Conservation (phyloP, 1,140 invertebrate genomes). For the Drosophila tropicalis region DNA sequence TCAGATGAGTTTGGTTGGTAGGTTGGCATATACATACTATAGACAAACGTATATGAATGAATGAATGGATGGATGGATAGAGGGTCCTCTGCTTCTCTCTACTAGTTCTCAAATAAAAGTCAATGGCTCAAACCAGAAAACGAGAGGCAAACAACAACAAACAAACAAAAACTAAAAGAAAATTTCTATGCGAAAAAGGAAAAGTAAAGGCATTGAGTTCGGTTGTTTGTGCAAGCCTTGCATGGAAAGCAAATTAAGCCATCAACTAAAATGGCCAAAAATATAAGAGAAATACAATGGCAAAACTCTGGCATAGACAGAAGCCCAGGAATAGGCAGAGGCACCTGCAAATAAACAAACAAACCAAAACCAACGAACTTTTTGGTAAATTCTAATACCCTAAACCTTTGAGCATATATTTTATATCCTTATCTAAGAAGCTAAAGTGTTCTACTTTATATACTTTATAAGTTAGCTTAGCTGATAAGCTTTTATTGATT, state of each 20-base stretch:
- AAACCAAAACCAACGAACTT: constrained; percentile 3
- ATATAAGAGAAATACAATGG: constrained; percentile 47
- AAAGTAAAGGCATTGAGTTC: constrained; percentile 22
- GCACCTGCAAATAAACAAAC: constrained; percentile 19
- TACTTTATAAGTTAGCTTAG: too few species aligned
- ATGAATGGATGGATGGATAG: constrained; percentile 29
- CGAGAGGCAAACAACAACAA: constrained; percentile 33
- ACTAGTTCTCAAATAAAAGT: constrained; percentile 62
- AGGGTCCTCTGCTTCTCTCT: constrained; percentile 12
- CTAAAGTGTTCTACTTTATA: too few species aligned
- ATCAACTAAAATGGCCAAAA: constrained; percentile 50
- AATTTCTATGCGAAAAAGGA: constrained; percentile 23
- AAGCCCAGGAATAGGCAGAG: not conserved
- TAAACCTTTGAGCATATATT: constrained; percentile 1
- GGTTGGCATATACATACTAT: not conserved
- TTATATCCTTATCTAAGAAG: too few species aligned
- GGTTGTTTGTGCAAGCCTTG: constrained; percentile 38
- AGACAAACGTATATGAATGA: too few species aligned
- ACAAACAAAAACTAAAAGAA: constrained; percentile 23
- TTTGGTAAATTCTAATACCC: not conserved
- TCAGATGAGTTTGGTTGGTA: constrained; percentile 16
- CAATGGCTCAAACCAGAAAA: constrained; percentile 61
- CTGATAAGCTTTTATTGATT: too few species aligned
- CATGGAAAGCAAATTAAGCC: constrained; percentile 77
- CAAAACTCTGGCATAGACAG: constrained; percentile 10